phyloP scores from a whole-genome alignment of 2,888 invertebrate genomes.

The Argyresthia goedartella region DNA sequence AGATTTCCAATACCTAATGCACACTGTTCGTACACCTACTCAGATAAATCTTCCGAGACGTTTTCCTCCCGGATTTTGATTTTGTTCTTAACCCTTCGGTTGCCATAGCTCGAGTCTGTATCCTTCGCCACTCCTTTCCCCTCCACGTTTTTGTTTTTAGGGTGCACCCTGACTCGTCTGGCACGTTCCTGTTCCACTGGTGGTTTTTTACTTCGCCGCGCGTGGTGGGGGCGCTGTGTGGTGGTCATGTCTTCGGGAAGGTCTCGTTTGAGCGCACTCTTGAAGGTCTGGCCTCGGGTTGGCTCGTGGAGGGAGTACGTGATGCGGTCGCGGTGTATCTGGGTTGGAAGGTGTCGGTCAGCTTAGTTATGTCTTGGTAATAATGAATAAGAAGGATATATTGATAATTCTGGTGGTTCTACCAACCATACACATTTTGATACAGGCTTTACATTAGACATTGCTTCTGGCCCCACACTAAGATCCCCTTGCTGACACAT shows the following conservation, averaged over 20 bases:
- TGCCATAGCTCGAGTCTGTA: conserved; percentile 37
- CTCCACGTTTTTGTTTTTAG: conserved; percentile 32
- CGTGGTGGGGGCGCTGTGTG: background rate
- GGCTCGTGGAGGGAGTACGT: conserved; percentile 60
- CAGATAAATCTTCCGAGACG: conserved; percentile 49
- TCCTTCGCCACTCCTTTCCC: conserved; percentile 47
- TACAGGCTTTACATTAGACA: no score
- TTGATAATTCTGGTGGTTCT: no score
- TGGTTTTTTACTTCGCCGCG: conserved; percentile 26
- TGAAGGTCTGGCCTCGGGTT: conserved; percentile 53
- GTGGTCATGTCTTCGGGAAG: conserved; percentile 23
- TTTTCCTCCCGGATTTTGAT: conserved; percentile 45
- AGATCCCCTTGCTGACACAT: no score
- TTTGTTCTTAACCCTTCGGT: conserved; percentile 38
- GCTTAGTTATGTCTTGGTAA: no score
- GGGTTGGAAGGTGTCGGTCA: conserved; percentile 1
- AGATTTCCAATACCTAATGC: no score
- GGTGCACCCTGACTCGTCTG: conserved; percentile 32
- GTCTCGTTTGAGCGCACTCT: conserved; percentile 53
- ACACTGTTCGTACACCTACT: conserved; percentile 17
- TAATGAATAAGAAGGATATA: no score
- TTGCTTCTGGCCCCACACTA: no score
- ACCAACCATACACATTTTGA: no score
- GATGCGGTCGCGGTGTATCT: conserved; percentile 61
- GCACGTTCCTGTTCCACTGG: conserved; percentile 21